Percentiles rank a stretch among this genome's conserved stretches.
Evolutionary conservation across 2,888 invertebrate genomes (phyloP).

Genomic region (Lepidochrysops patricia): DNA sequence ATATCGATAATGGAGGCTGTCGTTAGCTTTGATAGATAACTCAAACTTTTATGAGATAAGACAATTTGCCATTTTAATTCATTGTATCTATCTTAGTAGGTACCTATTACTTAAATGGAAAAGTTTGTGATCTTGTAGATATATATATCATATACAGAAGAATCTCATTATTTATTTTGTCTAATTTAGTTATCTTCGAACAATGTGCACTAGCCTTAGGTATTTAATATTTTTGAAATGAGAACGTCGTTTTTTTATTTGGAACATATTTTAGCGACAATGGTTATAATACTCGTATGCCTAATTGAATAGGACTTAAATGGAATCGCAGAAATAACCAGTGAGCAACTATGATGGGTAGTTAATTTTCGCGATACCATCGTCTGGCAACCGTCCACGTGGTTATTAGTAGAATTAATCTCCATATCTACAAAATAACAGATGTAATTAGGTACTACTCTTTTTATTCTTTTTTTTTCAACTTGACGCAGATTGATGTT

Average conservation of each 20-base stretch:
- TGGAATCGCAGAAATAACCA: neutral
- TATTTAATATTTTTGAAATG: neutral
- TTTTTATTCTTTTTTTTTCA: neutral
- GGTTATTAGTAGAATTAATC: neutral
- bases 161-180: no score
- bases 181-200: no score
- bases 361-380: conserved; percentile 6
- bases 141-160: no score
- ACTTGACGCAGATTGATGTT: neutral
- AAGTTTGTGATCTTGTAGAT: no score
- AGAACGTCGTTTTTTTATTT: neutral
- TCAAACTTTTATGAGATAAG: neutral
- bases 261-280: no score
- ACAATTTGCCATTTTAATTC: neutral
- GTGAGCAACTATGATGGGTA: neutral
- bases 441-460: neutral
- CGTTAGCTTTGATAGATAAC: neutral
- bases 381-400: conserved; percentile 4
- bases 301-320: neutral
- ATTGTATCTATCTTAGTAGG: no score
- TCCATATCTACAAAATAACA: conserved; percentile 11
- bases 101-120: no score
- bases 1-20: neutral
- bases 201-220: neutral
- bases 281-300: no score